Percentiles rank a stretch among this genome's conserved stretches.
Conservation (phyloP, 1,140 invertebrate species). For the Mizuhopecten yessoensis region DNA sequence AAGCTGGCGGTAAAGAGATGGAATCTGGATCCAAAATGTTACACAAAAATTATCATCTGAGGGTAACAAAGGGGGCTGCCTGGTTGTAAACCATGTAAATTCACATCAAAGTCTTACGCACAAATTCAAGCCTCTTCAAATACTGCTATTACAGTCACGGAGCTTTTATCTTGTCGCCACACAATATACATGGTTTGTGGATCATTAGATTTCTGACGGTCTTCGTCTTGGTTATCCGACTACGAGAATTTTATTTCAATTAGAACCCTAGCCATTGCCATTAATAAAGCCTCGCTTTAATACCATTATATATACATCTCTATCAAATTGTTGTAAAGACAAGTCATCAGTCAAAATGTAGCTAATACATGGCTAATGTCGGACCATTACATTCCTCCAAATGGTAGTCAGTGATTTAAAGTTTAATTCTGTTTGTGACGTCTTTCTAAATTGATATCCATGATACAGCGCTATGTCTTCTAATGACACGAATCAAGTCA, state of each 20-base stretch:
- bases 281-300: background rate
- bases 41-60: constrained; percentile 13
- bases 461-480: background rate
- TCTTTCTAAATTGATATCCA: constrained; percentile 39
- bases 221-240: constrained; percentile 24
- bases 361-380: constrained; percentile 17
- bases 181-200: background rate
- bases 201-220: background rate
- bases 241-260: constrained; percentile 10
- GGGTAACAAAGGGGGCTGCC: background rate
- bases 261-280: constrained; percentile 12
- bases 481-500: background rate
- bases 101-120: constrained; percentile 6
- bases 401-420: constrained; percentile 1
- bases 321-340: background rate
- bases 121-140: constrained; percentile 25
- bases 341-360: background rate
- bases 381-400: background rate
- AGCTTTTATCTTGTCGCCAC: constrained; percentile 16
- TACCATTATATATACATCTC: background rate
- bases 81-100: background rate
- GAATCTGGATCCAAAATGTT: constrained; percentile 39
- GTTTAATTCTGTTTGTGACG: constrained; percentile 16
- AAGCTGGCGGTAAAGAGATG: constrained; percentile 24
- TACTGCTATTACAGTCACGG: background rate